Conservation (phyloP, 2,797 vertebrate species). For the Benthosema pterotum region DNA sequence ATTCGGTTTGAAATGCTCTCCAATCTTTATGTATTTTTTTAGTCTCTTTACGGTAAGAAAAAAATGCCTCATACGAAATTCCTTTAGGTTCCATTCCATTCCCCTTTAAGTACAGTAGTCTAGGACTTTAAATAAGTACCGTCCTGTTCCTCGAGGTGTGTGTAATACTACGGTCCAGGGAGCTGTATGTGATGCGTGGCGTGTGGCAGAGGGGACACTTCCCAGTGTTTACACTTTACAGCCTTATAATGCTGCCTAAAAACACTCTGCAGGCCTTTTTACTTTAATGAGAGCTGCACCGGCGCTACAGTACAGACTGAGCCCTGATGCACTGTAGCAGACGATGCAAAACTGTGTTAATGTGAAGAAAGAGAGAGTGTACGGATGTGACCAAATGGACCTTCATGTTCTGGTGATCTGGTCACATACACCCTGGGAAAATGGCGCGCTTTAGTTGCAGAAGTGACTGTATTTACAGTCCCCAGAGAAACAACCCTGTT, state of each 20-base stretch:
- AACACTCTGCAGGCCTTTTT: slow-evolving; percentile 73
- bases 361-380: slow-evolving; percentile 7
- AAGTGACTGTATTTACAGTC: too few relatives aligned
- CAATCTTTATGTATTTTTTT: too few relatives aligned
- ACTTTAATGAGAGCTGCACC: slow-evolving; percentile 69
- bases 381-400: neutral
- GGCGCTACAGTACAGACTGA: slow-evolving; percentile 33
- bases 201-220: slow-evolving; percentile 44
- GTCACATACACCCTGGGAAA: too few relatives aligned
- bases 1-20: too few relatives aligned
- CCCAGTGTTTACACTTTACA: slow-evolving; percentile 60
- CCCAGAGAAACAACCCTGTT: too few relatives aligned
- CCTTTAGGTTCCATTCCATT: too few relatives aligned
- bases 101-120: neutral
- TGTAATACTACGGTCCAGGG: slow-evolving; percentile 54
- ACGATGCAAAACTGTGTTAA: slow-evolving; percentile 5
- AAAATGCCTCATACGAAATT: too few relatives aligned
- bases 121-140: slow-evolving; percentile 18
- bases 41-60: too few relatives aligned
- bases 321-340: slow-evolving; percentile 38
- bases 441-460: too few relatives aligned
- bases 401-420: too few relatives aligned
- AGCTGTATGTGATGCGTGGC: slow-evolving; percentile 47
- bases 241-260: slow-evolving; percentile 71
- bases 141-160: slow-evolving; percentile 41